These are phyloP conservation scores for Solenodon paradoxus DNA, from an alignment of 2,113 vertebrate genomes.

Conservation along the genomic window DNA sequence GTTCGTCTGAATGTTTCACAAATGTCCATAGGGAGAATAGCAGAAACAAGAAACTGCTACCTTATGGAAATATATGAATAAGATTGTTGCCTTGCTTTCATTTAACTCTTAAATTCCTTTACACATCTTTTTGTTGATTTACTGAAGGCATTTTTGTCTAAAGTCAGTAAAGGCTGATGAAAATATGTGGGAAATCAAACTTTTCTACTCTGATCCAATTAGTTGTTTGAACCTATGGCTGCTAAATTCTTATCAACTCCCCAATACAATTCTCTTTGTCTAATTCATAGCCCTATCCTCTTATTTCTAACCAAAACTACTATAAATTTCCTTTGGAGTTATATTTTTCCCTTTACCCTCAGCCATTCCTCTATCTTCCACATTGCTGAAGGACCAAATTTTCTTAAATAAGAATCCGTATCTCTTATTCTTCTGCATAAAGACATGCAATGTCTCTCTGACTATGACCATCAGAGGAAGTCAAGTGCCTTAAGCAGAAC, in stretches of 20 bases:
- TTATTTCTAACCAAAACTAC: neutral
- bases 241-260: neutral
- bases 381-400: neutral
- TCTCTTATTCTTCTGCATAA: neutral
- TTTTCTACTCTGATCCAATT: neutral
- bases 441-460: neutral
- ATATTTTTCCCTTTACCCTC: neutral
- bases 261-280: neutral
- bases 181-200: neutral
- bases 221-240: neutral
- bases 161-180: neutral
- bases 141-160: neutral
- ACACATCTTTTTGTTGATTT: neutral
- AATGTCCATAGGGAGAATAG: neutral
- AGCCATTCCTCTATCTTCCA: neutral
- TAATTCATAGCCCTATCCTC: neutral
- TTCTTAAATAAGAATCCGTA: neutral
- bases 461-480: neutral
- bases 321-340: neutral
- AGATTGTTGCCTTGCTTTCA: neutral
- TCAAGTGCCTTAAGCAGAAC: neutral
- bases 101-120: neutral
- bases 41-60: neutral
- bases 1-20: neutral
- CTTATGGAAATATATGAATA: neutral